Evolutionary conservation across 2,888 invertebrate species (phyloP), one percentile per base, ranked within the genome.

Genomic region (Hoplodrina ambigua): DNA sequence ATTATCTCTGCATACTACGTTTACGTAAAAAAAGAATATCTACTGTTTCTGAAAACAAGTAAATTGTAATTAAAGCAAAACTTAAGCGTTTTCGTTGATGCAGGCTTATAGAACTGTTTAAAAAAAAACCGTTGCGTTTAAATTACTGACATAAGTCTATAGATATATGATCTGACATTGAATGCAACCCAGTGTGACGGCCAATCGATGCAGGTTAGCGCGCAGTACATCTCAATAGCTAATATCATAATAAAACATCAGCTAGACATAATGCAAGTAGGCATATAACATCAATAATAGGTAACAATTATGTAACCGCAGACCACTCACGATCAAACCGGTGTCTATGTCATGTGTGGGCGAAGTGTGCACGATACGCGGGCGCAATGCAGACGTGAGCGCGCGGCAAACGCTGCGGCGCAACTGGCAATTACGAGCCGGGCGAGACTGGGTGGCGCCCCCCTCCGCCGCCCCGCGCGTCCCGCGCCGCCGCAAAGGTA

Each of bases 331-430:
- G 88, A 92, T 90, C 82, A 85, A 86, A 88, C 85, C 86, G 86
- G 87, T 88, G 87, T 86, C 86, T 87, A 88, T 88, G 89, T 87
- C 90, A 91, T 91, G 87, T 91, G 90, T 89, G 87, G 85, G 85
- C 83, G 87, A 86, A 80, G 82, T 63, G 69, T 74, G 53, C 73
- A 73, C 82, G 69, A 50, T 68, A 78, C 89, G 86, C 88, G 88
- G 61, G 85, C 88, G 88, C 87, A 70, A 82, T 78, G 82, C 86
- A 86, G 71, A 91, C 92, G 90, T 89, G 84, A 84, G 87, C 86
- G 82, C 91, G 88, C 90, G 90, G 83, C 90, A 85, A 87, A 86
- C 89, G 91, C 92, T 92, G 94, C 92, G 91, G 91, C 95, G 94
- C 93, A 92, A 95, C 95, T 95, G 92, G 85, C 89, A 78, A 64